Percentiles rank a stretch among this genome's conserved stretches.
These are phyloP conservation scores for Vanessa cardui DNA, from an alignment of 2,888 invertebrate genomes.

Conservation along the genomic window DNA sequence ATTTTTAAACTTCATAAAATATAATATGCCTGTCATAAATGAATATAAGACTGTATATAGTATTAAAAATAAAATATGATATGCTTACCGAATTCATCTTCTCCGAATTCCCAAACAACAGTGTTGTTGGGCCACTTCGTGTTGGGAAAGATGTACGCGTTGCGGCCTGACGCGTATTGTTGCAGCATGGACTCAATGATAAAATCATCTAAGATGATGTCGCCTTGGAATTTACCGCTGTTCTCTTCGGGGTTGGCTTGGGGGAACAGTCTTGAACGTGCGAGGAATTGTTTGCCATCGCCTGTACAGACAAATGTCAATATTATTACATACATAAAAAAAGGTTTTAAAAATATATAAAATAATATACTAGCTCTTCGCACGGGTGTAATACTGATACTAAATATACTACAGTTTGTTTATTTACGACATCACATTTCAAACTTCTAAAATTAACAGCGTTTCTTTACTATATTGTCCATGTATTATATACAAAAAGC, in stretches of 20 bases:
- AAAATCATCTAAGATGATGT: slow-evolving; percentile 69
- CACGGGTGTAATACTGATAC: no score
- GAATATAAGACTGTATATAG: no score
- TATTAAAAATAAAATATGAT: neutral
- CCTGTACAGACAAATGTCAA: slow-evolving; percentile 40
- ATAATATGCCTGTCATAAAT: no score
- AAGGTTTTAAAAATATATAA: no score
- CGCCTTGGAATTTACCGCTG: slow-evolving; percentile 72
- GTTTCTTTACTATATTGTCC: no score
- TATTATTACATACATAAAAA: neutral
- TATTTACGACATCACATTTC: no score
- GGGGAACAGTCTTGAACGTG: slow-evolving; percentile 46
- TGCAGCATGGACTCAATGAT: slow-evolving; percentile 62
- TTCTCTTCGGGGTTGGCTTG: slow-evolving; percentile 62
- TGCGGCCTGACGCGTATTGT: slow-evolving; percentile 63
- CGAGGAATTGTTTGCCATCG: slow-evolving; percentile 50
- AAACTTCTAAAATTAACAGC: no score
- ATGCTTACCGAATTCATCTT: slow-evolving; percentile 65
- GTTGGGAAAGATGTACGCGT: slow-evolving; percentile 64
- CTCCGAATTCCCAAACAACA: slow-evolving; percentile 66
- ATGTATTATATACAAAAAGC: no score
- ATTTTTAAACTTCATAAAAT: no score
- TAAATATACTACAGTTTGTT: no score
- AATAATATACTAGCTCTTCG: no score
- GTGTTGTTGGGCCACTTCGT: slow-evolving; percentile 70